Evolutionary conservation across 2,797 vertebrate species (phyloP).

Genomic region (Poeciliopsis infans): DNA sequence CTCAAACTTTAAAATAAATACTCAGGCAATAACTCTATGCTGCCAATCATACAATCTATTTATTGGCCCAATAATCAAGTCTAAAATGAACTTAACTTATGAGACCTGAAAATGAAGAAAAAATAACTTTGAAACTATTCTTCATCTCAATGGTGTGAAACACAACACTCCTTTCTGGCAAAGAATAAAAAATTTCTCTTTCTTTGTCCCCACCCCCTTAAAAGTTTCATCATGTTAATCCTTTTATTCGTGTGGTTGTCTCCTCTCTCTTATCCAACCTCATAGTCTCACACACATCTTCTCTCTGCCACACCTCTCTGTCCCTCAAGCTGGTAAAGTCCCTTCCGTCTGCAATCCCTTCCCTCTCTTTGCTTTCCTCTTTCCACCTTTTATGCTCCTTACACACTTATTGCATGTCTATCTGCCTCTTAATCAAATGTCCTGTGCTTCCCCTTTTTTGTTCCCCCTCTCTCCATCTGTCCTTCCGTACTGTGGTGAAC

Average conservation of each 20-base stretch:
- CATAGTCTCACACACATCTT: not conserved
- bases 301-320: not conserved
- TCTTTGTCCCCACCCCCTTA: not conserved
- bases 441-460: slow-evolving; percentile 36
- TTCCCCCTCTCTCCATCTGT: slow-evolving; percentile 60
- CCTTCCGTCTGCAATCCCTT: slow-evolving; percentile 1
- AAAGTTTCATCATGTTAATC: not conserved
- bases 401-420: slow-evolving; percentile 36
- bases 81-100: too few relatives aligned
- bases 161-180: too few relatives aligned
- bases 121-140: too few relatives aligned
- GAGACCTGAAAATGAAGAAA: too few relatives aligned
- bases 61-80: too few relatives aligned
- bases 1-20: too few relatives aligned
- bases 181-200: not conserved
- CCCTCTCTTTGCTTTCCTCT: not conserved
- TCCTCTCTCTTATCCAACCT: not conserved
- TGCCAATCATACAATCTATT: too few relatives aligned
- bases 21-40: too few relatives aligned
- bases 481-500: slow-evolving; percentile 57
- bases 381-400: slow-evolving; percentile 27
- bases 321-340: slow-evolving; percentile 3
- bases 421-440: slow-evolving; percentile 47
- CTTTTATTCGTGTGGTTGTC: not conserved
- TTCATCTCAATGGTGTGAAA: too few relatives aligned